Conservation (phyloP, 2,797 vertebrate species). For the Xenops minutus region DNA sequence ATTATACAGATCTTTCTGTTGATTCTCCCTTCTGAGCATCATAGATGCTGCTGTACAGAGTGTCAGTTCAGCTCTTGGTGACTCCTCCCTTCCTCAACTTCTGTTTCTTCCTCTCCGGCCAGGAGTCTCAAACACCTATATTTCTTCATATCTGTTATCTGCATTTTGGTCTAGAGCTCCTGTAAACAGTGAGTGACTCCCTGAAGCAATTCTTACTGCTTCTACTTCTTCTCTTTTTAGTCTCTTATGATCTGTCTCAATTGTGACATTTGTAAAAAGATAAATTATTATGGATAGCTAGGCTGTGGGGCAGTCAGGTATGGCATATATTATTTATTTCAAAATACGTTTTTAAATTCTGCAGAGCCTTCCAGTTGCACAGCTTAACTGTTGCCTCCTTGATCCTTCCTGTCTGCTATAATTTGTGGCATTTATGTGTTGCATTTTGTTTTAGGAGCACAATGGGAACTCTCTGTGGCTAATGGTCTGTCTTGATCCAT, state of each 20-base stretch:
- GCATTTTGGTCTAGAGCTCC: not conserved
- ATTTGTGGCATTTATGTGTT: not conserved
- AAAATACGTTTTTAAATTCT: slow-evolving; percentile 25
- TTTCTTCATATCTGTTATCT: slow-evolving; percentile 22
- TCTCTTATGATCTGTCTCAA: slow-evolving; percentile 14
- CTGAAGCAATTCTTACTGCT: slow-evolving; percentile 22
- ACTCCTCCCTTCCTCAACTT: not conserved
- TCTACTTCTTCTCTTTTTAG: not conserved
- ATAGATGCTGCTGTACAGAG: not conserved
- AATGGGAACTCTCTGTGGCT: not conserved
- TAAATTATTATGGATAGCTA: slow-evolving; percentile 26
- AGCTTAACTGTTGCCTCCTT: not conserved
- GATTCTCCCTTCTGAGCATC: fast-evolving
- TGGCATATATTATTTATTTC: slow-evolving; percentile 32
- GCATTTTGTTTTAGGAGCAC: not conserved
- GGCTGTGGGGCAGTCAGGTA: slow-evolving; percentile 30
- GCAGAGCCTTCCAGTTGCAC: not conserved
- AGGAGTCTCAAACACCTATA: not conserved
- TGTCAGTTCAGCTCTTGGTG: not conserved
- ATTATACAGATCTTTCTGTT: not conserved
- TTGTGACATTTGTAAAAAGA: slow-evolving; percentile 33
- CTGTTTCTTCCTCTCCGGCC: not conserved
- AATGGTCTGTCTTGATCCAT: not conserved
- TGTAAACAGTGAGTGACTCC: not conserved
- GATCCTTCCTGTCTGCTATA: not conserved